Percentiles rank a stretch among this genome's conserved stretches.
phyloP scores from a whole-genome alignment of 2,797 vertebrate species.

The Nannoperca australis region DNA sequence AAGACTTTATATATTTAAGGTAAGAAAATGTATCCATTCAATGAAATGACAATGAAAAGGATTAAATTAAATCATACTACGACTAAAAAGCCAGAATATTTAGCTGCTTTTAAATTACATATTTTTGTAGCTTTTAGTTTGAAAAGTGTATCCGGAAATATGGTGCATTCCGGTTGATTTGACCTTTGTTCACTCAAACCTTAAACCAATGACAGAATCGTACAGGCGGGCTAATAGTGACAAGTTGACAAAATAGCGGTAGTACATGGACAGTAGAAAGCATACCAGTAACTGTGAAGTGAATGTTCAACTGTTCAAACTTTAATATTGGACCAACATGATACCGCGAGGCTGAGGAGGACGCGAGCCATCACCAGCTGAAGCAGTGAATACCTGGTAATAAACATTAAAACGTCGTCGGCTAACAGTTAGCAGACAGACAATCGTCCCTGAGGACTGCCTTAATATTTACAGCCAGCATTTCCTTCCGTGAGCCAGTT shows the following conservation, averaged over 20 bases:
- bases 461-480: slow-evolving; percentile 11
- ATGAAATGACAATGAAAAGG: neutral
- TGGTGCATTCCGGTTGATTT: rapidly evolving
- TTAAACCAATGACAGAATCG: slow-evolving; percentile 12
- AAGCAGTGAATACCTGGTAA: neutral
- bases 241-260: slow-evolving; percentile 14
- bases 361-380: neutral
- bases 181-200: neutral
- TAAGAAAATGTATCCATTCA: neutral
- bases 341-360: slow-evolving; percentile 1
- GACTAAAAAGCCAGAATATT: rapidly evolving
- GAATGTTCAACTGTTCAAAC: neutral
- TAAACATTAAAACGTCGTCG: slow-evolving; percentile 28
- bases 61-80: rapidly evolving
- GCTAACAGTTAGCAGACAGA: slow-evolving; percentile 66
- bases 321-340: neutral
- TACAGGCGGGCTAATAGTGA: slow-evolving; percentile 18
- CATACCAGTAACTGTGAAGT: neutral
- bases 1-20: neutral
- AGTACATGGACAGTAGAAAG: neutral
- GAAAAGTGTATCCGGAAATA: slow-evolving; percentile 29
- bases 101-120: rapidly evolving
- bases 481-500: slow-evolving; percentile 9
- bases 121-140: slow-evolving; percentile 31
- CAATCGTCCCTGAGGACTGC: slow-evolving; percentile 19